These are phyloP conservation scores for Stichodactyla helianthus DNA, from an alignment of 64 coral and sea anemone genomes.

Conservation along the genomic window DNA sequence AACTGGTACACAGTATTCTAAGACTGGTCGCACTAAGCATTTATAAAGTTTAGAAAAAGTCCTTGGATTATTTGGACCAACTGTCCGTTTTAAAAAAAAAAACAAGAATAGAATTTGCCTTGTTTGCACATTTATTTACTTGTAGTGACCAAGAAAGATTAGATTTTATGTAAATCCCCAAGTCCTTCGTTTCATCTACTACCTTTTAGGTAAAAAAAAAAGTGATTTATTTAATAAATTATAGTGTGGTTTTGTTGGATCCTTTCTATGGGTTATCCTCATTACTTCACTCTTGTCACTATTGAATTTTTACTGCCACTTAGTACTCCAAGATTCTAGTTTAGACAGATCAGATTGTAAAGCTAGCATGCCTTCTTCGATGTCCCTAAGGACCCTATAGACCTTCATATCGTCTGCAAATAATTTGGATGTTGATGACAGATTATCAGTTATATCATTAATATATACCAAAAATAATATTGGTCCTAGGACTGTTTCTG, in stretches of 20 bases:
- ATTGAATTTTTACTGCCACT: slow-evolving; percentile 52
- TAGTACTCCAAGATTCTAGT: slow-evolving; percentile 40
- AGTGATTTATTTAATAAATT: neutral
- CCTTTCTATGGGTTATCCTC: slow-evolving; percentile 41
- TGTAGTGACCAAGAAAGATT: slow-evolving; percentile 40
- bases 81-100: slow-evolving; percentile 19
- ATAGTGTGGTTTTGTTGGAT: neutral
- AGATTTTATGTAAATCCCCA: slow-evolving; percentile 34
- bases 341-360: neutral
- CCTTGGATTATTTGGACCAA: slow-evolving; percentile 17
- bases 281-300: slow-evolving; percentile 54
- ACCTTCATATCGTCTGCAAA: slow-evolving; percentile 11
- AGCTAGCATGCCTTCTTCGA: neutral
- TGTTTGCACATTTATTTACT: slow-evolving; percentile 25
- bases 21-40: slow-evolving; percentile 3
- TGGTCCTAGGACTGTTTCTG: too few species aligned
- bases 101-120: slow-evolving; percentile 14
- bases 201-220: too few species aligned
- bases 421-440: slow-evolving; percentile 4
- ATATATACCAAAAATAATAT: slow-evolving; percentile 16
- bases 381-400: neutral
- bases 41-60: slow-evolving; percentile 28
- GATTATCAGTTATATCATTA: slow-evolving; percentile 8
- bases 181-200: slow-evolving; percentile 22
- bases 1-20: slow-evolving; percentile 18